Evolutionary conservation across 2,888 invertebrate species (phyloP).

Genomic region (Xanthorhoe spadicearia): DNA sequence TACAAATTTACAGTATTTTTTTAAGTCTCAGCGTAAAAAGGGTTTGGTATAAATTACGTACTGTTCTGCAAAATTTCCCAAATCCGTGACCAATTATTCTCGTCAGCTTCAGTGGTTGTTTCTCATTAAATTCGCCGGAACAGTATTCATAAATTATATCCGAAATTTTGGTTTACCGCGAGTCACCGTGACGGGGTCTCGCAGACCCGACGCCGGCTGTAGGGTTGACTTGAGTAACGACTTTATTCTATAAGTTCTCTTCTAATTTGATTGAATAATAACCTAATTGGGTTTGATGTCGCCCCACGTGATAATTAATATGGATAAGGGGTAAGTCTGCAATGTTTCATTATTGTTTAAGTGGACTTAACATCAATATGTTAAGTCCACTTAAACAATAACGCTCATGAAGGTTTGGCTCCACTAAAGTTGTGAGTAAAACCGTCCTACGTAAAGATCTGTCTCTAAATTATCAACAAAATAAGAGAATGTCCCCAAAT

Average conservation of each 20-base stretch:
- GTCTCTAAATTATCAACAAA: too few relatives aligned
- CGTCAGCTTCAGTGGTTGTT: slow-evolving; percentile 47
- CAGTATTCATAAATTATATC: slow-evolving; percentile 50
- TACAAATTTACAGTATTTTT: neutral
- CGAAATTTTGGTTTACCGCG: slow-evolving; percentile 49
- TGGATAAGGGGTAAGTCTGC: neutral
- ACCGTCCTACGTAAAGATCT: too few relatives aligned
- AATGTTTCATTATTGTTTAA: too few relatives aligned
- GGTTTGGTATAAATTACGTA: slow-evolving; percentile 32
- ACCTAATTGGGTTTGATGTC: slow-evolving; percentile 22
- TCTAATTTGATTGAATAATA: slow-evolving; percentile 31
- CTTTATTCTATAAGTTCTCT: slow-evolving; percentile 39
- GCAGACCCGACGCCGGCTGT: slow-evolving; percentile 27
- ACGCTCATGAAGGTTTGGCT: too few relatives aligned
- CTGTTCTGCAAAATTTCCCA: slow-evolving; percentile 35
- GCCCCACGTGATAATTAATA: slow-evolving; percentile 10
- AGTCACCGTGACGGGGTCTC: slow-evolving; percentile 51
- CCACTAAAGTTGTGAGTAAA: too few relatives aligned
- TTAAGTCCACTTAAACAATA: too few relatives aligned
- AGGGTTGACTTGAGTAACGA: slow-evolving; percentile 43
- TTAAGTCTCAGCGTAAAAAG: slow-evolving; percentile 15
- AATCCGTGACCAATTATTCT: slow-evolving; percentile 45
- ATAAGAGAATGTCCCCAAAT: too few relatives aligned
- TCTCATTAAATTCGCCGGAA: slow-evolving; percentile 41
- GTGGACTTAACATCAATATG: too few relatives aligned